Evolutionary conservation across 2,888 invertebrate species (phyloP).

Genomic region (Limnephilus rhombicus): DNA sequence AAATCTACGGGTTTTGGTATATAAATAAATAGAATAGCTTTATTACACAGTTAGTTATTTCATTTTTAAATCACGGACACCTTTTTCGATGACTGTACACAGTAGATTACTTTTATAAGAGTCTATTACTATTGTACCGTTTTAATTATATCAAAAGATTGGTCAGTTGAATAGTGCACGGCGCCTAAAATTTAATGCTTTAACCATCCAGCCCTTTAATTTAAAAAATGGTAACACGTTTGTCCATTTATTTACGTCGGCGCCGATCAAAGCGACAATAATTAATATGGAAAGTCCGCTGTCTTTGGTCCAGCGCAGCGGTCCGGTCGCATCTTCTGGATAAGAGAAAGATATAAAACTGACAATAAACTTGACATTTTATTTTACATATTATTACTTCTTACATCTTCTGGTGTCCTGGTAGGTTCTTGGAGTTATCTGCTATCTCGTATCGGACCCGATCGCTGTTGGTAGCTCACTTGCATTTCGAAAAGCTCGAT

Average conservation of each 20-base stretch:
- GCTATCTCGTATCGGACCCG: not conserved
- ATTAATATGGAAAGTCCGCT: conserved; percentile 37
- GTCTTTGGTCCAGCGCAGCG: not conserved
- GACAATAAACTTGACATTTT: conserved; percentile 58
- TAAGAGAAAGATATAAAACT: conserved; percentile 52
- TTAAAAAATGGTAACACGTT: not conserved
- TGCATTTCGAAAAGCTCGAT: not conserved
- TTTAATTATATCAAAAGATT: not conserved
- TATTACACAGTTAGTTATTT: too few relatives aligned
- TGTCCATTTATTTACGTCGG: conserved; percentile 17
- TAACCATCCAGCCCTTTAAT: not conserved
- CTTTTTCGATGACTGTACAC: too few relatives aligned
- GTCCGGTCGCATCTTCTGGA: conserved; percentile 11
- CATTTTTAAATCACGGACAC: too few relatives aligned
- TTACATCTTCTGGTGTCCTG: not conserved
- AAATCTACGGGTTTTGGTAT: too few relatives aligned
- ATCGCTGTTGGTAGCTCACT: conserved; percentile 39
- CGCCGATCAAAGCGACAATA: conserved; percentile 23
- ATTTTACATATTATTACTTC: conserved; percentile 34
- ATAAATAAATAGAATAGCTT: too few relatives aligned
- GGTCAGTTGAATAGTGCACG: not conserved
- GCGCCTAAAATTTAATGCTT: not conserved
- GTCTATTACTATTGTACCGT: not conserved
- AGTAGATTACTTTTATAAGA: too few relatives aligned
- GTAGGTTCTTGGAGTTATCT: conserved; percentile 5